Conservation (phyloP, 2,888 invertebrate species). For the Lasius fuliginosus region DNA sequence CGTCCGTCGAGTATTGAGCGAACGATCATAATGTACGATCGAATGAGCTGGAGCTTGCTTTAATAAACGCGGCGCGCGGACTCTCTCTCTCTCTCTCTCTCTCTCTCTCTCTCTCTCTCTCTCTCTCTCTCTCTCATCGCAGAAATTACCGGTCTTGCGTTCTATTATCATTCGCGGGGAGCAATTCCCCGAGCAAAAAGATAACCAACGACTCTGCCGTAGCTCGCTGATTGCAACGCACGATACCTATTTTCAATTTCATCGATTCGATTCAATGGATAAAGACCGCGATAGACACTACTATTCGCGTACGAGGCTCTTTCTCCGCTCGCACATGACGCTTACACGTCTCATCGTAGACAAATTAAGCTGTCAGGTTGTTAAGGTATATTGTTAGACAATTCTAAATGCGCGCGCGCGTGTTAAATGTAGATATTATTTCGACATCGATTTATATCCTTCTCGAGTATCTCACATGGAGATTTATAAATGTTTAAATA, state of each 20-base stretch:
- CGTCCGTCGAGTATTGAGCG: conserved; percentile 24
- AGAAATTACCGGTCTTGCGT: conserved; percentile 52
- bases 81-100: conserved; percentile 48
- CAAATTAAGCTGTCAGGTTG: conserved; percentile 49
- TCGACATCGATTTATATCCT: conserved; percentile 1
- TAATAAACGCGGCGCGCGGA: conserved; percentile 36
- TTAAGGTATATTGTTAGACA: conserved; percentile 30
- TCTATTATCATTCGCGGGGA: conserved; percentile 58
- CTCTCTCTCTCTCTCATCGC: conserved; percentile 42
- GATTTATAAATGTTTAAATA: conserved; percentile 18
- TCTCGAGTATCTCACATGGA: background rate
- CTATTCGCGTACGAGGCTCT: conserved; percentile 15
- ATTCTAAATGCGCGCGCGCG: background rate
- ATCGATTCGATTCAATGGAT: conserved; percentile 41
- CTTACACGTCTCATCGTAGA: background rate
- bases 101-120: conserved; percentile 48
- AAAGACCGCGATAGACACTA: conserved; percentile 12
- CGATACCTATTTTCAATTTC: conserved; percentile 40
- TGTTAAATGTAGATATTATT: conserved; percentile 25
- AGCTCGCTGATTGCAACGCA: conserved; percentile 27
- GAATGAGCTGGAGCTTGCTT: conserved; percentile 27
- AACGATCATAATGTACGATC: conserved; percentile 19
- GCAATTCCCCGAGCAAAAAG: conserved; percentile 13
- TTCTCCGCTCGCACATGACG: background rate
- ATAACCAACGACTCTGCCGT: conserved; percentile 23